A percentile compares a stretch with the other conserved stretches of the same genome.
Evolutionary conservation across 2,888 invertebrate species (phyloP).

Genomic region (Teinopalpus imperialis): DNA sequence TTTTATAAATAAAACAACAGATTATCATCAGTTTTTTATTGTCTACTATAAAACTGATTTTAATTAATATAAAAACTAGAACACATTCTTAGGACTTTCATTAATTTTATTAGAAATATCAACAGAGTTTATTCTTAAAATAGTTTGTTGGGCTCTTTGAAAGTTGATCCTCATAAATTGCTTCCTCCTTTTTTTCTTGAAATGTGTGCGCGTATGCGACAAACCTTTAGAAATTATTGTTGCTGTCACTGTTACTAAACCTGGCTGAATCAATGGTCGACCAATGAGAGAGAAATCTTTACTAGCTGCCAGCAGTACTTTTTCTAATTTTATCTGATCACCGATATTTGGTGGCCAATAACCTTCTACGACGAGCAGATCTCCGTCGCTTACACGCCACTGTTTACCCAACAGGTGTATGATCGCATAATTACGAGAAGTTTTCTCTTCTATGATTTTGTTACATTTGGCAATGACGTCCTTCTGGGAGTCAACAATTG

Average conservation of each 20-base stretch:
- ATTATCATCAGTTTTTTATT: too few relatives aligned
- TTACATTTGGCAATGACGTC: conserved; percentile 85
- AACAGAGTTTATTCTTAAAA: conserved; percentile 89
- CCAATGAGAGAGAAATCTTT: conserved; percentile 92
- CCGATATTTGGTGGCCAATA: conserved; percentile 92
- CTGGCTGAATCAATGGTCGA: conserved; percentile 88
- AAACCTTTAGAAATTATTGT: conserved; percentile 92
- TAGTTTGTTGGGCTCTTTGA: conserved; percentile 86
- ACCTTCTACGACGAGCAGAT: conserved; percentile 90
- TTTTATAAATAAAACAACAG: too few relatives aligned
- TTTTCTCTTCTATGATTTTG: conserved; percentile 77
- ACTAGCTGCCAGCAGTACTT: conserved; percentile 90
- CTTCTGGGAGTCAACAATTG: conserved; percentile 49
- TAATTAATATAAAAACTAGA: conserved; percentile 36
- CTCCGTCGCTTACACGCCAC: conserved; percentile 92
- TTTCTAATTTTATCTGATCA: conserved; percentile 90
- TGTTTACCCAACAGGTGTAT: conserved; percentile 92
- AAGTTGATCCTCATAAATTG: conserved; percentile 89
- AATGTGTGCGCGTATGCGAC: conserved; percentile 89
- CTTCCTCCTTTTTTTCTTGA: conserved; percentile 89
- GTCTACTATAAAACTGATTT: not conserved
- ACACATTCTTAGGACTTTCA: conserved; percentile 60
- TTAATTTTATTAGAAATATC: conserved; percentile 81
- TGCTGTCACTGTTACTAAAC: conserved; percentile 88
- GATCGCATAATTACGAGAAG: conserved; percentile 89